These are phyloP conservation scores for Champsocephalus esox DNA, from an alignment of 2,797 vertebrate genomes.

Conservation along the genomic window DNA sequence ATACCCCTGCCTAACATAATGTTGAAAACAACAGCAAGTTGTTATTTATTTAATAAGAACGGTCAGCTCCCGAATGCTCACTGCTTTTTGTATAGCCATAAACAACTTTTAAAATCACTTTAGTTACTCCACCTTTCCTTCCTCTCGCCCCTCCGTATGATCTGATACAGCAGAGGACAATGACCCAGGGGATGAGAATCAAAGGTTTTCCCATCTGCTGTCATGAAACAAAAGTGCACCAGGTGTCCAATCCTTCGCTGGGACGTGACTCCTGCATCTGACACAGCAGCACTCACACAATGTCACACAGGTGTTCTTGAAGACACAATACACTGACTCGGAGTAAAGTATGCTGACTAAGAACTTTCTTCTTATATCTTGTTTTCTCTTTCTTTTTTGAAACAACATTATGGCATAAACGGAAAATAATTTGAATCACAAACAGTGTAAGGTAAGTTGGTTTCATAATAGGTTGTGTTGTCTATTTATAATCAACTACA, in stretches of 20 bases:
- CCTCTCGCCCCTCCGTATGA: not conserved
- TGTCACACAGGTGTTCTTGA: constrained; percentile 4
- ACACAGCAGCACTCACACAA: constrained; percentile 8
- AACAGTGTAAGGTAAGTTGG: not conserved
- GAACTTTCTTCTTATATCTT: not conserved
- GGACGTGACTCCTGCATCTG: constrained; percentile 3
- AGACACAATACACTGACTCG: not conserved
- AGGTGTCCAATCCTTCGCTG: constrained; percentile 15
- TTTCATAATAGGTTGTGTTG: not conserved
- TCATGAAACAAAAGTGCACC: constrained; percentile 1
- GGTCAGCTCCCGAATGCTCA: not conserved
- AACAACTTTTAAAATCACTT: not conserved
- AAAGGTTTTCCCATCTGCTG: constrained; percentile 11
- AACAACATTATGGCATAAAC: not conserved
- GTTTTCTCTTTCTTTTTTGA: too few species aligned
- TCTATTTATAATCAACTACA: too few species aligned
- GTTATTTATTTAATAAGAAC: not conserved
- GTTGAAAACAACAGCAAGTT: not conserved
- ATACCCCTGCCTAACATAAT: not conserved
- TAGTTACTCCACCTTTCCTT: not conserved
- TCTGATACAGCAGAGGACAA: not conserved
- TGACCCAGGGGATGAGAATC: constrained; percentile 14
- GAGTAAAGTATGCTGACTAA: not conserved
- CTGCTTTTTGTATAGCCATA: not conserved
- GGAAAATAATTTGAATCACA: not conserved